A percentile compares a stretch with the other conserved stretches of the same genome.
Conservation (phyloP, 1,140 invertebrate species). For the Dendrolimus kikuchii region DNA sequence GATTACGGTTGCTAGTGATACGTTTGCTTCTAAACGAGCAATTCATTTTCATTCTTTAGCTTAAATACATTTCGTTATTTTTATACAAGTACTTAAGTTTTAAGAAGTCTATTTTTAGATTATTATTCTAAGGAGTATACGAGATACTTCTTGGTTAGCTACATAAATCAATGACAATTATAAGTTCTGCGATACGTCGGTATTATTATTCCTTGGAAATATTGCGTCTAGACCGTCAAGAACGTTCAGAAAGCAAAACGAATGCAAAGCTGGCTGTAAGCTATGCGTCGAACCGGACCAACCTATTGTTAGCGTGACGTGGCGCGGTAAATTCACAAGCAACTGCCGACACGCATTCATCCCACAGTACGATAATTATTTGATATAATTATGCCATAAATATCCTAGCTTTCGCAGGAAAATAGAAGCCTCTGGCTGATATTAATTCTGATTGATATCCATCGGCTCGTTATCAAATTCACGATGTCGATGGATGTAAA, state of each 20-base stretch:
- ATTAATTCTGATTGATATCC: conserved; percentile 17
- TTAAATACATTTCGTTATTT: too few species aligned
- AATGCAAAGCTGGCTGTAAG: conserved; percentile 17
- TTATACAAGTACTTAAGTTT: too few species aligned
- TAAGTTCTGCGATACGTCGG: conserved; percentile 23
- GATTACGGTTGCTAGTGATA: not conserved
- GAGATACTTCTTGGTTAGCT: too few species aligned
- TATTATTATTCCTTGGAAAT: conserved; percentile 47
- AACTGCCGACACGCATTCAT: conserved; percentile 16
- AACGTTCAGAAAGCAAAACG: conserved; percentile 55
- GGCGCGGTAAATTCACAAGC: conserved; percentile 42
- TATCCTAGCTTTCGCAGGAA: conserved; percentile 20
- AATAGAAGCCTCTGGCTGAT: conserved; percentile 11
- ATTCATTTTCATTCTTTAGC: too few species aligned
- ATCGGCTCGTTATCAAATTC: not conserved
- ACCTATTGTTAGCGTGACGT: conserved; percentile 63
- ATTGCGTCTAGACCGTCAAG: conserved; percentile 62
- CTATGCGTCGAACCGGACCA: conserved; percentile 25
- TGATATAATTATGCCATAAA: conserved; percentile 45
- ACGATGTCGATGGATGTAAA: too few species aligned
- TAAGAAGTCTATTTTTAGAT: too few species aligned
- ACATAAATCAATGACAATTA: not conserved
- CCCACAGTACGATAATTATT: conserved; percentile 36
- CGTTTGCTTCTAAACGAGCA: not conserved
- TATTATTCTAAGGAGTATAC: too few species aligned